Evolutionary conservation across 1,140 invertebrate species (phyloP), one percentile per base, ranked within the genome.

Genomic region (Tetranychus urticae): DNA sequence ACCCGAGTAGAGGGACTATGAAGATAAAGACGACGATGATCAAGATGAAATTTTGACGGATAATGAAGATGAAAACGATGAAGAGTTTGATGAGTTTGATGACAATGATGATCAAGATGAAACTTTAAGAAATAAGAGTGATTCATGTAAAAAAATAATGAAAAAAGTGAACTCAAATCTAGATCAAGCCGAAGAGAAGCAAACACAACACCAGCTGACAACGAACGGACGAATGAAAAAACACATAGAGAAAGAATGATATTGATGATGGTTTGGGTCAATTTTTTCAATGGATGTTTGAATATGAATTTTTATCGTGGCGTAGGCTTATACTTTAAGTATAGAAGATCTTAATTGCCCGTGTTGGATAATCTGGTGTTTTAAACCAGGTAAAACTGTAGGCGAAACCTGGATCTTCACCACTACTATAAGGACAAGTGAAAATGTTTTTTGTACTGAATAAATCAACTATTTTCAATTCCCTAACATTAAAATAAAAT

Each of bases 241-340:
- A 39, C 50, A 35, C 31, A 56, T 13, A 7, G 47, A 62, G 7
- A 5, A 62, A 63, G 59, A 56, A n/a, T n/a, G 56, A 64, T 23
- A 64, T 59, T n/a, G 37, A 50, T 23, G 62, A 64, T n/a, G 10
- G 8, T 12, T 46, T 48, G 1, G 59, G 66, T 4, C 93, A 98
- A 66, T 98, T 92, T 71, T 86, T 92, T 92, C 0, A 90, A 88
- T 3, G 79, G 81, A 14, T 98, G 93, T 72, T 77, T 76, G 0
- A 79, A 82, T 61, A 79, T 81, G 23, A 23, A 23, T 23, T 23
- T 23, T 23, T 23, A 23, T 23, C 23, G 23, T 23, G 23, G 23
- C 23, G 23, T 0, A 23, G 23, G 23, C 23, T 23, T 23, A 23
- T 23, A 23, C 23, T 23, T 23, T 23, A 23, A 23, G 23, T 23